A percentile compares a stretch with the other conserved stretches of the same genome.
Evolutionary conservation across 2,113 vertebrate genomes (phyloP).

Genomic region (Pleuronectes platessa): DNA sequence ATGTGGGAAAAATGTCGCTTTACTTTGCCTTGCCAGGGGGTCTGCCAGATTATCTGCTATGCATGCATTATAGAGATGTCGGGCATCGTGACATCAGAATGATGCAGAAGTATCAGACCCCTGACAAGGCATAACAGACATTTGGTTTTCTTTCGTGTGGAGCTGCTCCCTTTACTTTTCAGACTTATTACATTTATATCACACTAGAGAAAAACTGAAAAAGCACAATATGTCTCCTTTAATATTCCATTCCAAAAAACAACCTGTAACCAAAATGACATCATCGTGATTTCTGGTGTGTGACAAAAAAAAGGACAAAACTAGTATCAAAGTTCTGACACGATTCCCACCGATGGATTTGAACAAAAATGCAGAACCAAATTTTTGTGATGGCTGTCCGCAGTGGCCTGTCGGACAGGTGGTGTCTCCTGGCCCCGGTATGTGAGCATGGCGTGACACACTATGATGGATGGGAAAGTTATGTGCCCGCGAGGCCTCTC

Average conservation of each 20-base stretch:
- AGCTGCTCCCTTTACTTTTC: too few relatives aligned
- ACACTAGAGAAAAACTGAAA: too few relatives aligned
- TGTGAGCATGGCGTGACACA: slow-evolving; percentile 28
- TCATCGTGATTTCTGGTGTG: slow-evolving; percentile 8
- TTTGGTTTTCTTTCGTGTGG: too few relatives aligned
- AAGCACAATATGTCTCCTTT: not conserved
- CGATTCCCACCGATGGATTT: slow-evolving; percentile 41
- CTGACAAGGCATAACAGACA: too few relatives aligned
- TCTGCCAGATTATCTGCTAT: too few relatives aligned
- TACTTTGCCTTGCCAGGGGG: too few relatives aligned
- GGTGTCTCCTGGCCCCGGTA: slow-evolving; percentile 39
- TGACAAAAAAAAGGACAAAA: slow-evolving; percentile 12
- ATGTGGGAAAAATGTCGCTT: too few relatives aligned
- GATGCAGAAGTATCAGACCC: too few relatives aligned
- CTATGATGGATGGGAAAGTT: slow-evolving; percentile 52
- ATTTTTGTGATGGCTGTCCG: slow-evolving; percentile 38
- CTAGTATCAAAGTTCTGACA: slow-evolving; percentile 1
- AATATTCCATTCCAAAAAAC: slow-evolving; percentile 38
- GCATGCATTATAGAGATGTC: too few relatives aligned
- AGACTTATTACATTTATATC: too few relatives aligned
- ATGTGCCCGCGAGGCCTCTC: slow-evolving; percentile 33
- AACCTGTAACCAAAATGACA: slow-evolving; percentile 44
- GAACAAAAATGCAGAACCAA: slow-evolving; percentile 69
- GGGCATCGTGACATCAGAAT: too few relatives aligned
- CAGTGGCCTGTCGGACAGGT: slow-evolving; percentile 55